These are phyloP conservation scores for Aphidoletes aphidimyza DNA, from an alignment of 2,888 invertebrate species.

Conservation along the genomic window DNA sequence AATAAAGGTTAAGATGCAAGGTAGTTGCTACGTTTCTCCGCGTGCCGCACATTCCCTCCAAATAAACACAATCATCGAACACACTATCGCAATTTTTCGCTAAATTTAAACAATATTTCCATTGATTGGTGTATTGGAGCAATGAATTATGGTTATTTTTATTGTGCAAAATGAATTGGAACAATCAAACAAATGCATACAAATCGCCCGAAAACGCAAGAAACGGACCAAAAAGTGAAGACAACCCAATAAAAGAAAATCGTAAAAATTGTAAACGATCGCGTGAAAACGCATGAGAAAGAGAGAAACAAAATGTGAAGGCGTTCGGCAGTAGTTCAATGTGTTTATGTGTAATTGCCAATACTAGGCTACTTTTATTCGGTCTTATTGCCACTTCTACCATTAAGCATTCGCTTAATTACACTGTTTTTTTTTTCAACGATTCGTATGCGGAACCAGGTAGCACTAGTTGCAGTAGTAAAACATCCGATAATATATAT, in stretches of 20 bases:
- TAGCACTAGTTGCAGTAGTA: neutral
- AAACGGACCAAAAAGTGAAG: neutral
- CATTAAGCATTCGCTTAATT: conserved; percentile 26
- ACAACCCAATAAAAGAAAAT: neutral
- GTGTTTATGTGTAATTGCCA: conserved; percentile 15
- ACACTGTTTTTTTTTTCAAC: neutral
- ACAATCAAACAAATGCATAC: neutral
- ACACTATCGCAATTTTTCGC: neutral
- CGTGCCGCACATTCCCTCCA: neutral
- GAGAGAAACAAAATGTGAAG: conserved; percentile 9
- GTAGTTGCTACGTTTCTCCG: conserved; percentile 11
- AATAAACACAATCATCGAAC: neutral
- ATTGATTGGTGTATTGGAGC: no score
- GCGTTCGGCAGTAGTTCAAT: conserved; percentile 31
- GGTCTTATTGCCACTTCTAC: neutral
- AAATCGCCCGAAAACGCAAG: neutral
- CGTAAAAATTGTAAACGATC: neutral
- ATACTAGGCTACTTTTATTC: neutral
- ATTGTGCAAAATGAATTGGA: conserved; percentile 13
- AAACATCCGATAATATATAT: neutral
- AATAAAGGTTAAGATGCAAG: conserved; percentile 51
- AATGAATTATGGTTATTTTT: no score
- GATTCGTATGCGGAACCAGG: conserved; percentile 36
- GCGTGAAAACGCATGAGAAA: neutral
- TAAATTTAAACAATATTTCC: no score